Conservation (phyloP, 2,888 invertebrate genomes). For the Ischnus inquisitorius region DNA sequence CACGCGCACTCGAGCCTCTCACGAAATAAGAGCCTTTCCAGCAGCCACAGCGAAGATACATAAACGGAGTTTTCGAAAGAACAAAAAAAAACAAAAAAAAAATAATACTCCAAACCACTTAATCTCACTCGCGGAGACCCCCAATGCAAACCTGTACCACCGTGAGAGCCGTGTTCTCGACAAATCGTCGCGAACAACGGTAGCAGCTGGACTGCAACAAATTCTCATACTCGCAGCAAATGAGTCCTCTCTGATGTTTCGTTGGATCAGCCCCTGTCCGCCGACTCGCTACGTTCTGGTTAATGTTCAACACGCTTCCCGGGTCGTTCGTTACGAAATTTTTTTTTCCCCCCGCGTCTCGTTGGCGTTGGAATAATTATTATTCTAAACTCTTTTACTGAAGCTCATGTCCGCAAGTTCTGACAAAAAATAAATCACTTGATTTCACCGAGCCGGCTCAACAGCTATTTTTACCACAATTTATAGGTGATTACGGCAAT, state of each 20-base stretch:
- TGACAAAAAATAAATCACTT: not conserved
- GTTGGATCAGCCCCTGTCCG: not conserved
- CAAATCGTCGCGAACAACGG: conserved; percentile 55
- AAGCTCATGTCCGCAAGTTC: not conserved
- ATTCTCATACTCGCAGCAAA: conserved; percentile 54
- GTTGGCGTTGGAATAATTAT: not conserved
- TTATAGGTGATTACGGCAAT: too few species aligned
- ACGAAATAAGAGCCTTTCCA: conserved; percentile 23
- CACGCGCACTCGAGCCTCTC: conserved; percentile 12
- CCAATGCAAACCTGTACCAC: conserved; percentile 19
- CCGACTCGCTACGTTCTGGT: conserved; percentile 2
- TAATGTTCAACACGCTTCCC: conserved; percentile 35
- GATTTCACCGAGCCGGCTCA: too few species aligned
- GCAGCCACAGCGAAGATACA: not conserved
- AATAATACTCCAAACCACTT: conserved; percentile 3
- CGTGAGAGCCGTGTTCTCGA: not conserved
- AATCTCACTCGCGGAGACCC: conserved; percentile 31
- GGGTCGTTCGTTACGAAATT: not conserved
- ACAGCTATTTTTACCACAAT: too few species aligned
- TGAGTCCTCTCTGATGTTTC: conserved; percentile 29
- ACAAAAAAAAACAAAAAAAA: not conserved
- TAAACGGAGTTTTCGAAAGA: conserved; percentile 16
- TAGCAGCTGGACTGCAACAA: conserved; percentile 19
- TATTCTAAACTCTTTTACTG: conserved; percentile 14
- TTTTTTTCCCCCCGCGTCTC: not conserved